Conservation (phyloP, 2,888 invertebrate genomes). For the Synanthedon tipuliformis region DNA sequence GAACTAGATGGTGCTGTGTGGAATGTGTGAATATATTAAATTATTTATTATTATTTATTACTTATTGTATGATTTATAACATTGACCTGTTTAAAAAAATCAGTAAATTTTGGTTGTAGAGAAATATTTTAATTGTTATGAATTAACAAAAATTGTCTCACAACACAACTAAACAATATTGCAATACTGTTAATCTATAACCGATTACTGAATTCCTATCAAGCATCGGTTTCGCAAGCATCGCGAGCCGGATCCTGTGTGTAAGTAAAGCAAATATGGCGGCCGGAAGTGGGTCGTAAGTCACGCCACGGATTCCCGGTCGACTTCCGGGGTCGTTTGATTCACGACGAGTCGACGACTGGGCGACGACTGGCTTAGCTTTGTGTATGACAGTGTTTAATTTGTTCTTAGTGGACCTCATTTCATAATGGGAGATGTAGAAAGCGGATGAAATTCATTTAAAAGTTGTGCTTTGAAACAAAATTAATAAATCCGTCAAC, state of each 20-base stretch:
- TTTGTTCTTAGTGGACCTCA: not conserved
- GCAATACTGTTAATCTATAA: not conserved
- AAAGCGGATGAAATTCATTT: no score
- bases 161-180: no score
- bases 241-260: slow-evolving; percentile 28
- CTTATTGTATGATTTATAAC: no score
- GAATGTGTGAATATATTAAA: no score
- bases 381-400: not conserved
- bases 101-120: no score
- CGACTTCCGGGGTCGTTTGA: slow-evolving; percentile 37
- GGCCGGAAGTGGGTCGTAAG: slow-evolving; percentile 60
- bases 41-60: no score
- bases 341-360: slow-evolving; percentile 22
- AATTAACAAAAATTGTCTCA: no score
- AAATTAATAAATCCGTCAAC: no score
- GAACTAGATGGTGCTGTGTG: no score
- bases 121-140: no score
- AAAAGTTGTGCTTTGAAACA: no score
- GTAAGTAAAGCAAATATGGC: slow-evolving; percentile 61
- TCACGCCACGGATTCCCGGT: slow-evolving; percentile 51
- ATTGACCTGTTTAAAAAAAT: no score
- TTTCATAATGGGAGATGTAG: not conserved
- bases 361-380: slow-evolving; percentile 5
- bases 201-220: slow-evolving; percentile 1
- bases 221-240: slow-evolving; percentile 4